Percentiles rank a stretch among this genome's conserved stretches.
Evolutionary conservation across 2,797 vertebrate species (phyloP).

Genomic region (Poecilia velifera): DNA sequence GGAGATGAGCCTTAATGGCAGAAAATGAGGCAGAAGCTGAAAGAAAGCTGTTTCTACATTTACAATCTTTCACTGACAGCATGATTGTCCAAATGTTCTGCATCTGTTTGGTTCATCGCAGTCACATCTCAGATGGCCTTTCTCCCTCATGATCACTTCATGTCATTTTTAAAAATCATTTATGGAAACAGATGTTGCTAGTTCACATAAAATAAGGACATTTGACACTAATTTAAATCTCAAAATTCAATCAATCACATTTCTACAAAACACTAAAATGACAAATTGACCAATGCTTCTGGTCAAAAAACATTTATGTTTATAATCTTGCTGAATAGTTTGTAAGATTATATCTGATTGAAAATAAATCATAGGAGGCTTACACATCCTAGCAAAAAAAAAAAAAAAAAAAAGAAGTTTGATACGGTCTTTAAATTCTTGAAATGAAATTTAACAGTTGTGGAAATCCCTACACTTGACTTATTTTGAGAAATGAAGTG

Average conservation of each 20-base stretch:
- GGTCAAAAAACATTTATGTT: neutral
- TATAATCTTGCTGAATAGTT: neutral
- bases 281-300: neutral
- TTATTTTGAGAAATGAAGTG: neutral
- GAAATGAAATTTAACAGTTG: neutral
- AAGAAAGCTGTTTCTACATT: neutral
- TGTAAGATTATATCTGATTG: neutral
- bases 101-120: neutral
- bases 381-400: neutral
- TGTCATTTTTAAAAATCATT: neutral
- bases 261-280: neutral
- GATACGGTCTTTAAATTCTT: neutral
- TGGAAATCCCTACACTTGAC: neutral
- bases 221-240: neutral
- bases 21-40: neutral
- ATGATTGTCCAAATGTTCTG: neutral
- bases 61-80: neutral
- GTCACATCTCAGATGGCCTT: neutral
- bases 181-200: neutral
- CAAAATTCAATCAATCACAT: too few species aligned
- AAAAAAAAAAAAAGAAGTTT: neutral
- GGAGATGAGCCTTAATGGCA: neutral
- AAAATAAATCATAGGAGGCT: neutral
- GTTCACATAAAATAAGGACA: neutral
- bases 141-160: neutral